phyloP scores from a whole-genome alignment of 2,888 invertebrate species.

The Chromoteleia sp. region DNA sequence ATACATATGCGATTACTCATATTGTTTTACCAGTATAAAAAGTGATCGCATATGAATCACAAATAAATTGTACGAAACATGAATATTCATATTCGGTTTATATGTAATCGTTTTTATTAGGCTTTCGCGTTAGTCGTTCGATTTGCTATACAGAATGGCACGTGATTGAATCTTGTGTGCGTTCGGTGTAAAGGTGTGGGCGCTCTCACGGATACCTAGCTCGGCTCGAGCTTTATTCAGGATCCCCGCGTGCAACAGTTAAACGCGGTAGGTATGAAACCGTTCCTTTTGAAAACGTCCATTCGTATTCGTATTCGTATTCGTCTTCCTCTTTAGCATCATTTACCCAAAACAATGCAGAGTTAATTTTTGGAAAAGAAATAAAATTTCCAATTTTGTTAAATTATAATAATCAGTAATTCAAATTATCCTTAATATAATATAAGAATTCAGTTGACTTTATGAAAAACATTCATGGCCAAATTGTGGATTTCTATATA shows the following conservation, averaged over 20 bases:
- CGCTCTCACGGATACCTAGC: conserved; percentile 52
- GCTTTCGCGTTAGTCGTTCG: conserved; percentile 63
- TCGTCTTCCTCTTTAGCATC: conserved; percentile 49
- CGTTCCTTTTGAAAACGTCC: conserved; percentile 51
- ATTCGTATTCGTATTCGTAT: conserved; percentile 49
- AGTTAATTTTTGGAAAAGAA: conserved; percentile 33
- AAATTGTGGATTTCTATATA: no score
- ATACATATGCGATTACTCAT: no score
- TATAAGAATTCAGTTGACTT: no score
- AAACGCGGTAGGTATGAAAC: conserved; percentile 55
- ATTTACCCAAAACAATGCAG: conserved; percentile 32
- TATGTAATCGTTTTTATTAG: conserved; percentile 44
- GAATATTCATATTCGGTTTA: conserved; percentile 31
- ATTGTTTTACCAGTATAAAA: no score
- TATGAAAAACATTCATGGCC: no score
- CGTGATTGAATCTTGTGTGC: conserved; percentile 67
- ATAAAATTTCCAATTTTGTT: no score
- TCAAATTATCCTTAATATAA: no score
- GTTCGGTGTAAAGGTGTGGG: conserved; percentile 61
- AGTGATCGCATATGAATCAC: no score
- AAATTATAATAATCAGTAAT: no score
- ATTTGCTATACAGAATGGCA: conserved; percentile 60
- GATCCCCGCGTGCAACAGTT: conserved; percentile 75
- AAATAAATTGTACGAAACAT: conserved; percentile 19
- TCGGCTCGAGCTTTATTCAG: conserved; percentile 70